Percentiles rank a stretch among this genome's conserved stretches.
Evolutionary conservation across 2,113 vertebrate genomes (phyloP).

Genomic region (Silurus meridionalis): DNA sequence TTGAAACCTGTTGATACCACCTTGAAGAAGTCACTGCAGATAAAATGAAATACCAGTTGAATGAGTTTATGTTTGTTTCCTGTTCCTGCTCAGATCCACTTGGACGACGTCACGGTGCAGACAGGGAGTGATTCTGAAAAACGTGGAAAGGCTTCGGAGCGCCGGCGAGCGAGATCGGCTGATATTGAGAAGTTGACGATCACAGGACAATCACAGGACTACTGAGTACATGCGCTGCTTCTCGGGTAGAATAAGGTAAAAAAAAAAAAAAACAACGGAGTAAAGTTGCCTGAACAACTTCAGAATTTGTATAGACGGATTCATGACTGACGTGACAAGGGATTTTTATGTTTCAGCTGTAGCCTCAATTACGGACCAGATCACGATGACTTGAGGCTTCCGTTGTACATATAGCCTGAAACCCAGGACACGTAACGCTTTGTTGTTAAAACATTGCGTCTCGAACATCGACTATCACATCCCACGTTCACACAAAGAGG

Average conservation of each 20-base stretch:
- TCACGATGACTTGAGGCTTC: neutral
- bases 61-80: neutral
- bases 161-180: constrained; percentile 76
- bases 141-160: constrained; percentile 67
- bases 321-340: neutral
- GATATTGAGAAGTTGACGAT: constrained; percentile 78
- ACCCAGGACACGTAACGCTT: constrained; percentile 5
- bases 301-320: neutral
- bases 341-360: constrained; percentile 16
- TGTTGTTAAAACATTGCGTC: neutral
- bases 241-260: constrained; percentile 78
- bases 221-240: constrained; percentile 98
- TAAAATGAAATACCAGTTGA: neutral
- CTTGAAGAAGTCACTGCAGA: neutral
- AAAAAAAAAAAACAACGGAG: neutral
- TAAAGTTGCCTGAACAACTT: neutral
- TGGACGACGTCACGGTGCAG: constrained; percentile 79
- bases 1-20: neutral
- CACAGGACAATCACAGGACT: constrained; percentile 86
- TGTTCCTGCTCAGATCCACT: constrained; percentile 71
- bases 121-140: constrained; percentile 80
- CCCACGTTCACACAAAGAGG: neutral
- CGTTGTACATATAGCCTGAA: neutral
- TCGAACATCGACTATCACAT: neutral
- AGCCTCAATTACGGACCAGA: neutral